Evolutionary conservation across 1,140 invertebrate genomes (phyloP).

Genomic region (Manduca sexta): DNA sequence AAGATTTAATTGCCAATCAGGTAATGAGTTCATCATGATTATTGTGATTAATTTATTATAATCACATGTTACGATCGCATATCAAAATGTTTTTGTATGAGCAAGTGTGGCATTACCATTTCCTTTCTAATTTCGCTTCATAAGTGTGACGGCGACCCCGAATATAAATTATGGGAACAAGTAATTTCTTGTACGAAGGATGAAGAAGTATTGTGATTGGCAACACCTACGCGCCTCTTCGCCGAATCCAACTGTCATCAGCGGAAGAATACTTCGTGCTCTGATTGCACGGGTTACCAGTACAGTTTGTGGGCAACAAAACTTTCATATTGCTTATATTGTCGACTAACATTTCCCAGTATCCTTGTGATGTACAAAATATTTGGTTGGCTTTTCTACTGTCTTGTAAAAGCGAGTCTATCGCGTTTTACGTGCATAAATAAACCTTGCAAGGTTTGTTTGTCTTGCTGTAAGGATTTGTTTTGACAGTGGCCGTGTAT

Average conservation of each 20-base stretch:
- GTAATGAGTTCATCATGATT: not conserved
- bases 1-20: too few relatives aligned
- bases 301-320: conserved; percentile 10
- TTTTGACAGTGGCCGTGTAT: too few relatives aligned
- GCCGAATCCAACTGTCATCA: conserved; percentile 54
- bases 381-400: too few relatives aligned
- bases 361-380: too few relatives aligned
- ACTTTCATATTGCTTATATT: conserved; percentile 7
- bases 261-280: conserved; percentile 49
- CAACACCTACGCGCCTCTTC: conserved; percentile 58
- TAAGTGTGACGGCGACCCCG: conserved; percentile 62
- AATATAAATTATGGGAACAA: conserved; percentile 68
- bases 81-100: conserved; percentile 3
- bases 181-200: conserved; percentile 65
- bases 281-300: conserved; percentile 34
- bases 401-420: too few relatives aligned
- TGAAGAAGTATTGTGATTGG: conserved; percentile 47
- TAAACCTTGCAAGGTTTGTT: too few relatives aligned
- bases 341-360: not conserved
- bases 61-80: not conserved
- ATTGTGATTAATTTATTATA: not conserved
- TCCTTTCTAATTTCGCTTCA: conserved; percentile 63
- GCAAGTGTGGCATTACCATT: conserved; percentile 44
- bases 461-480: too few relatives aligned
- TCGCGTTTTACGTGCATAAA: too few relatives aligned